Evolutionary conservation across 1,140 invertebrate species (phyloP).

Genomic region (Zeugodacus cucurbitae): DNA sequence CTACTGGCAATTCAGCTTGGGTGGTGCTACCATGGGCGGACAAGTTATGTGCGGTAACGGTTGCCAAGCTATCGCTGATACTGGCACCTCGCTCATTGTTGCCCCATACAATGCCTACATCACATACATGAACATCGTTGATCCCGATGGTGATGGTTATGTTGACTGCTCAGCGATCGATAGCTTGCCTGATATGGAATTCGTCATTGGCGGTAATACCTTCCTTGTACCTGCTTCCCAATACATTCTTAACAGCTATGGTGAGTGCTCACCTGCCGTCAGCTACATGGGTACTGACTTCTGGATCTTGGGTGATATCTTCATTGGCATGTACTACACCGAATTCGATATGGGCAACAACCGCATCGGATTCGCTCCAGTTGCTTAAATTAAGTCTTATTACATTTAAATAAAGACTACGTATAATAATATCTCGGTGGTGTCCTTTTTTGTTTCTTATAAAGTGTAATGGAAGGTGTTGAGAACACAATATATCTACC

Average conservation of each 20-base stretch:
- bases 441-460: too few species aligned
- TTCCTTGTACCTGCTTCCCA: conserved; percentile 45
- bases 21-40: conserved; percentile 46
- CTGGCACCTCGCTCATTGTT: conserved; percentile 80
- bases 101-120: conserved; percentile 68
- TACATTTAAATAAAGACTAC: conserved; percentile 46
- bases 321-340: conserved; percentile 77
- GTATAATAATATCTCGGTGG: too few species aligned
- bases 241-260: conserved; percentile 24
- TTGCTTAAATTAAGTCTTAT: conserved; percentile 40
- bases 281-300: too few species aligned
- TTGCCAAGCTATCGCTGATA: conserved; percentile 79
- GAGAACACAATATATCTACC: too few species aligned
- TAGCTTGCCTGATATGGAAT: conserved; percentile 43
- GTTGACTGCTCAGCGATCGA: conserved; percentile 36
- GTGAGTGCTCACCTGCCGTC: conserved; percentile 46
- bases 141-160: neutral
- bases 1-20: conserved; percentile 64
- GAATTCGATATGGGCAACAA: conserved; percentile 78
- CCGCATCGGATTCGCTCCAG: conserved; percentile 72
- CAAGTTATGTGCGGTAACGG: conserved; percentile 62
- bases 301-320: conserved; percentile 71
- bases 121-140: neutral
- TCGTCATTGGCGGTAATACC: conserved; percentile 52
- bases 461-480: too few species aligned